A percentile compares a stretch with the other conserved stretches of the same genome.
These are phyloP conservation scores for Aurelia sp. DNA, from an alignment of 30 jellyfish, hydroid and myxozoan genomes.

Conservation along the genomic window DNA sequence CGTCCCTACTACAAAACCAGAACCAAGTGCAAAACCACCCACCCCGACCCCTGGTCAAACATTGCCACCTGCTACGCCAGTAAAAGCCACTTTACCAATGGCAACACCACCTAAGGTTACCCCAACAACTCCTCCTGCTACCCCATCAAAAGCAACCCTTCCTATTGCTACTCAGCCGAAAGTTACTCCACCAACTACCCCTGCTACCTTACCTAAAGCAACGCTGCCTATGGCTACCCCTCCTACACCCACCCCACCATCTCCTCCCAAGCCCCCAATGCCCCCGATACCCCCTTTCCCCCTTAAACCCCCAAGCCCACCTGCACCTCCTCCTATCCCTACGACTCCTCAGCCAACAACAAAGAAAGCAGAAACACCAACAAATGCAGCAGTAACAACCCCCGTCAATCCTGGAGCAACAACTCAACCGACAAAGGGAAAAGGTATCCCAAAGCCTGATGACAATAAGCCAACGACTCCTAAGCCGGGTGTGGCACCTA, in stretches of 20 bases:
- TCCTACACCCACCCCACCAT: too few relatives aligned
- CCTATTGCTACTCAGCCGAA: too few relatives aligned
- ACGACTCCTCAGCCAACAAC: conserved; percentile 14
- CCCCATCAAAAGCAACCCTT: conserved; percentile 1
- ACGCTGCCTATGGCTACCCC: conserved; percentile 13
- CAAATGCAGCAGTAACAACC: conserved; percentile 4
- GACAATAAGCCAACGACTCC: conserved; percentile 17
- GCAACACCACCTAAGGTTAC: conserved; percentile 14
- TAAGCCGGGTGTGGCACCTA: conserved; percentile 20
- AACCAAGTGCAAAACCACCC: conserved; percentile 16
- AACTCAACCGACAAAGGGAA: conserved; percentile 40
- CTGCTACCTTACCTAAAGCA: conserved; percentile 25
- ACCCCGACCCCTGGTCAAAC: conserved; percentile 16
- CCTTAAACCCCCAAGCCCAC: too few relatives aligned
- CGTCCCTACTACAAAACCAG: not conserved
- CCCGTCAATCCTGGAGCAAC: conserved; percentile 3
- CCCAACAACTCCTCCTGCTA: conserved; percentile 4
- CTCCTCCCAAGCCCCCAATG: too few relatives aligned
- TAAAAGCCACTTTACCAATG: not conserved
- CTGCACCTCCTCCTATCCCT: conserved; percentile 1
- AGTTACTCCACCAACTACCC: conserved; percentile 33
- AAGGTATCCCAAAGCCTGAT: conserved; percentile 25
- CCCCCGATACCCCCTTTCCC: too few relatives aligned
- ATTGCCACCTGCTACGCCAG: not conserved
- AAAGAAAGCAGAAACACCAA: not conserved